Base-by-base conservation (phyloP, 2,113 vertebrate genomes). In the Zapornia atra region DNA sequence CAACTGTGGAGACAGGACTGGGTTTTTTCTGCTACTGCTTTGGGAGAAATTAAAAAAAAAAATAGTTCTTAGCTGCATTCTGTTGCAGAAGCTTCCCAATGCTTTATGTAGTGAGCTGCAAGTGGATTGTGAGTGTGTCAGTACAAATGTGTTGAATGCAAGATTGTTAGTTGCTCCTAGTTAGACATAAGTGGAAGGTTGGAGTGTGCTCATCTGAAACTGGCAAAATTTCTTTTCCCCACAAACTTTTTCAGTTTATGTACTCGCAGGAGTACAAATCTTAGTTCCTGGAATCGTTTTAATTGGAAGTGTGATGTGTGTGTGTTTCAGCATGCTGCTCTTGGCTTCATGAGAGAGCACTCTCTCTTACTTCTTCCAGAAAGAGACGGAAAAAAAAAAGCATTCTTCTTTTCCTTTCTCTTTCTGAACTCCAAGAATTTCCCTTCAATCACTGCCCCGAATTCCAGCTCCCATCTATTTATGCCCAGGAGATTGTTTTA, bases 21-120 rank as follows among this genome's bases (percentile, higher is more conserved):
- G 21, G 19, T 22, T 15, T 88, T 91, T 90, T 60, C 36, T 57
- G 57, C 56, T 82, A 50, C n/a, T 5, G 5, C 56, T 73, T 71
- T 59, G 57, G 75, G 64, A 91, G 53, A 93, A 95, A 88, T 77
- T 51, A 82, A 88, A 51, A 85, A 86, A 81, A 64, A 71, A 48
- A 90, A 80, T 72, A 73, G 15, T 66, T 31, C 24, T 40, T 78
- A 57, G 57, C 60, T 86, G 9, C 50, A 15, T 70, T 95, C n/a
- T 57, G 3, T 38, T 87, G 44, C 63, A 86, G 83, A 87, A 87
- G 61, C 8, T 83, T 85, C 18, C 12, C 21, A 61, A 44, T 70
- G 24, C 50, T 87, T 86, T 65, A 6, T 83, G 33, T 48, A n/a
- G 71, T 54, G 51, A 88, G 65, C 15, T 51, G 6, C 44, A 50